A percentile compares a stretch with the other conserved stretches of the same genome.
Evolutionary conservation across 2,888 invertebrate genomes (phyloP).

Genomic region (Tortrix viridana): DNA sequence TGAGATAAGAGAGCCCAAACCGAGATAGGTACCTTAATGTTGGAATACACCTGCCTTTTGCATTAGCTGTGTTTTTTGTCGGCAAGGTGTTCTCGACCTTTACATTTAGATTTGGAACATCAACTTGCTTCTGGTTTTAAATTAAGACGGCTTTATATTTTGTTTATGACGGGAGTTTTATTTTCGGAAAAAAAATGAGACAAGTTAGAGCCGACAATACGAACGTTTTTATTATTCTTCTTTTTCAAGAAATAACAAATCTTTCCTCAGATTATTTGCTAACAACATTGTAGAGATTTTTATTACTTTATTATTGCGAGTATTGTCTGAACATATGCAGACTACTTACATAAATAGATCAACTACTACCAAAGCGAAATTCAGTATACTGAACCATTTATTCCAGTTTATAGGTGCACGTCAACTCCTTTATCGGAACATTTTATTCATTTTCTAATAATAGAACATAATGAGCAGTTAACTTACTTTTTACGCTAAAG

Average conservation of each 20-base stretch:
- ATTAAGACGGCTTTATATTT: slow-evolving; percentile 28
- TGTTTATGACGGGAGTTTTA: slow-evolving; percentile 23
- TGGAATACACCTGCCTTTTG: slow-evolving; percentile 65
- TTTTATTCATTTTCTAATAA: slow-evolving; percentile 27
- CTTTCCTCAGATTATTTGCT: too few species aligned
- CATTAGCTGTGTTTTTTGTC: slow-evolving; percentile 63
- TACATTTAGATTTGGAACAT: slow-evolving; percentile 58
- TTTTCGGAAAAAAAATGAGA: neutral
- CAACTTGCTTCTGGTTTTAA: slow-evolving; percentile 48
- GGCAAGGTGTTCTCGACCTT: slow-evolving; percentile 65
- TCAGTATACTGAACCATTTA: too few species aligned
- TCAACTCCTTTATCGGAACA: neutral
- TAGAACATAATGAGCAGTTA: slow-evolving; percentile 30
- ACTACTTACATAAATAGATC: too few species aligned
- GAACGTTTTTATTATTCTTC: too few species aligned
- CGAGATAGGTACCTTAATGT: slow-evolving; percentile 29
- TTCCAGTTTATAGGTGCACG: neutral
- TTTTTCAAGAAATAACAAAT: too few species aligned
- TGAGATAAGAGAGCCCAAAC: slow-evolving; percentile 26
- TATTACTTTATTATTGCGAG: too few species aligned
- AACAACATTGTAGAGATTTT: too few species aligned
- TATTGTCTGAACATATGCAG: too few species aligned
- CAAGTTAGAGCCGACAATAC: neutral
- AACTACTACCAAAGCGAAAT: too few species aligned
- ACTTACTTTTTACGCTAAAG: slow-evolving; percentile 23